Base-by-base conservation (phyloP, 2,797 vertebrate genomes). In the Heteromormyrus szaboi region DNA sequence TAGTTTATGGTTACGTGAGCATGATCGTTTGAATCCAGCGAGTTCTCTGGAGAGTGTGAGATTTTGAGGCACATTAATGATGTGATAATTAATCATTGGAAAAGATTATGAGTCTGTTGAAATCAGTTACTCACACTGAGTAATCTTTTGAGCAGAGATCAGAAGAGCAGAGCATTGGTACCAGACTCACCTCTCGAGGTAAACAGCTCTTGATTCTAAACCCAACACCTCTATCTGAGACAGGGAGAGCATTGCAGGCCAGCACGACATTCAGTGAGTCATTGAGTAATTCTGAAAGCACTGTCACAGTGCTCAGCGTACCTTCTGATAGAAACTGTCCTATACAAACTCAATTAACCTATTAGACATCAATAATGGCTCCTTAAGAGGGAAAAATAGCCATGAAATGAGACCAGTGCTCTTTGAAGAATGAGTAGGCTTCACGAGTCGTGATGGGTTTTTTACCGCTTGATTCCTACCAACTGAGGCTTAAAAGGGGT, bases 351-450 rank as follows among this genome's bases (percentile, higher is more conserved):
- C 46, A 85, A 85, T 85, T 85, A 85, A 85, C 83, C 46, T 85
- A 51, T 51, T 85, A 85, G n/a, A 51, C 44, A 51, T 50, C 83
- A 85, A 85, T 50, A 83, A 50, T 50, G 46, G 79, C 83, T 85
- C n/a, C 83, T 85, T 51, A 81, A 81, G 76, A 81, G 6, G 76
- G 76, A 46, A 46, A 81, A 81, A 81, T 81, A 44, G 76, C 76
- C 76, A 22, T 81, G 41, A 81, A 81, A 81, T 81, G 76, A 81
- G 76, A 46, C 8, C 17, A 81, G 76, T 46, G 76, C 76, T 46
- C 41, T 81, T 81, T 46, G 76, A 46, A 81, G 76, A 46, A 81
- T 44, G 41, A 44, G 19, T 12, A 81, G 76, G 76, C 17, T 46
- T 46, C 8, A 1, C 7, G 2, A 81, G 41, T 22, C 19, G 8